Conservation (phyloP, 2,888 invertebrate species). For the Sphaerophoria taeniata region DNA sequence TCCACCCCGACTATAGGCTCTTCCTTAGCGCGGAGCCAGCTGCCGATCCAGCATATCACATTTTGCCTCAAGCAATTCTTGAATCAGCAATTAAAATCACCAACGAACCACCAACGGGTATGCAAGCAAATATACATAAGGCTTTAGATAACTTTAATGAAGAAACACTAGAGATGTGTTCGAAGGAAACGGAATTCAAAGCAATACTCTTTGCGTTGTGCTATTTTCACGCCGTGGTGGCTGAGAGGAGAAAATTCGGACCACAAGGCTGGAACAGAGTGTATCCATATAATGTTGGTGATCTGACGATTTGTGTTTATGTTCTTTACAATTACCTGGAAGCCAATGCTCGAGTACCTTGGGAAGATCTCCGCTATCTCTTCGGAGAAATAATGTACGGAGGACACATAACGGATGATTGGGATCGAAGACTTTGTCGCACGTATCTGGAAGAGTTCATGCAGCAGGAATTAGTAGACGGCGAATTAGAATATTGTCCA, state of each 20-base stretch:
- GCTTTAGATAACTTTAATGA: slow-evolving; percentile 96
- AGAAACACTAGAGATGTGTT: slow-evolving; percentile 95
- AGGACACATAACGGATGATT: slow-evolving; percentile 98
- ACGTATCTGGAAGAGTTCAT: slow-evolving; percentile 94
- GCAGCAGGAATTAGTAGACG: slow-evolving; percentile 93
- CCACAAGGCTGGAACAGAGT: slow-evolving; percentile 84
- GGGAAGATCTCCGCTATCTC: slow-evolving; percentile 96
- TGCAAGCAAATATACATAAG: slow-evolving; percentile 97
- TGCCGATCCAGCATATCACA: slow-evolving; percentile 86
- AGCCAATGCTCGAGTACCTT: slow-evolving; percentile 93
- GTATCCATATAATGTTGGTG: slow-evolving; percentile 92
- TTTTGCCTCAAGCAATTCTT: slow-evolving; percentile 93
- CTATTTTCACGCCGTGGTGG: slow-evolving; percentile 97
- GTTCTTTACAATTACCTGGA: slow-evolving; percentile 96
- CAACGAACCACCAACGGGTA: slow-evolving; percentile 97
- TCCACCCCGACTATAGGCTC: slow-evolving; percentile 87
- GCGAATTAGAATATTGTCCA: slow-evolving; percentile 91
- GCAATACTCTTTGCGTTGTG: slow-evolving; percentile 94
- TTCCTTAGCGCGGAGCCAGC: slow-evolving; percentile 96
- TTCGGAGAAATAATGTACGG: slow-evolving; percentile 99
- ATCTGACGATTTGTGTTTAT: slow-evolving; percentile 95
- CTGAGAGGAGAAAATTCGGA: slow-evolving; percentile 93
- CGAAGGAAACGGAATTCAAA: slow-evolving; percentile 96
- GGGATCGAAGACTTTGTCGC: slow-evolving; percentile 94
- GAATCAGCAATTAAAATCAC: slow-evolving; percentile 98